phyloP scores from a whole-genome alignment of 2,888 invertebrate species.

The Creontiades dilutus region DNA sequence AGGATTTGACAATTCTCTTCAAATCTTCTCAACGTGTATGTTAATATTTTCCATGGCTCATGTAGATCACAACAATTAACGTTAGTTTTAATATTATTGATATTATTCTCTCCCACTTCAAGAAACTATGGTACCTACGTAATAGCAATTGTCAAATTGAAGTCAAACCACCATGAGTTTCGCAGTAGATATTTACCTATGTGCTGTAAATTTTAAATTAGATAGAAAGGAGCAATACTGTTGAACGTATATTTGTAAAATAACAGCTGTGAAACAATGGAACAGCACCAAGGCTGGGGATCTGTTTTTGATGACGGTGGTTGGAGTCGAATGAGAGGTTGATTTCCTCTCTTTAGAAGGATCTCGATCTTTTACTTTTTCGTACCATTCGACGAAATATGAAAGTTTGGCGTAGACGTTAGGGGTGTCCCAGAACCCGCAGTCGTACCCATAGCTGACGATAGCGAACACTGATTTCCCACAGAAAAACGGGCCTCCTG shows the following conservation, averaged over 20 bases:
- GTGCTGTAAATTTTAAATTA: too few species aligned
- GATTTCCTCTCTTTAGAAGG: not conserved
- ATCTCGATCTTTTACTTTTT: not conserved
- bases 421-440: constrained; percentile 59
- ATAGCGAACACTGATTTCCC: not conserved
- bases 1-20: too few species aligned
- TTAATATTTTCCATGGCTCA: too few species aligned
- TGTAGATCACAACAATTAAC: too few species aligned
- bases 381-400: constrained; percentile 54
- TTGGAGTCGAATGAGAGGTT: not conserved
- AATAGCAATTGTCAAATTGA: too few species aligned
- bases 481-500: constrained; percentile 62
- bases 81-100: too few species aligned
- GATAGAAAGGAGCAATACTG: not conserved
- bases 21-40: too few species aligned
- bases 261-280: not conserved
- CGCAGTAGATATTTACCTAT: too few species aligned
- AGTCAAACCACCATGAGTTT: too few species aligned
- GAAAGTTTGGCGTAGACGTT: constrained; percentile 64
- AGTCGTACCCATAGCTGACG: constrained; percentile 61
- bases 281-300: not conserved
- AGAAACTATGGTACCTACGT: too few species aligned
- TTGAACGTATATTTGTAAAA: not conserved
- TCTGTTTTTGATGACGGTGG: not conserved
- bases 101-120: too few species aligned